Evolutionary conservation across 2,113 vertebrate genomes (phyloP).

Genomic region (Hippocampus guttulatus): DNA sequence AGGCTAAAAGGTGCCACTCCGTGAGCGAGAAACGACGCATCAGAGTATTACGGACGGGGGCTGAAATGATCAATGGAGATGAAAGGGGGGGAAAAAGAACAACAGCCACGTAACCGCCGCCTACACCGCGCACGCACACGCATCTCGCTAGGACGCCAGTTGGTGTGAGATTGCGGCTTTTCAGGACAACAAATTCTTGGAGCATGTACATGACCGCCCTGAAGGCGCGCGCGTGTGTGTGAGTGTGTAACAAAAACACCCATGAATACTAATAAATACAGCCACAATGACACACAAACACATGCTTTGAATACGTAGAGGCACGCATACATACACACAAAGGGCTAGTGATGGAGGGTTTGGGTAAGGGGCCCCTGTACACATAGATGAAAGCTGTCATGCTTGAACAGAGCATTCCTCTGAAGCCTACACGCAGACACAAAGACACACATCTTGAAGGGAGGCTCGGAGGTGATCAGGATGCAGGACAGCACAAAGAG

Average conservation of each 20-base stretch:
- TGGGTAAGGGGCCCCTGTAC: slow-evolving; percentile 38
- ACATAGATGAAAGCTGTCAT: slow-evolving; percentile 45
- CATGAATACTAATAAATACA: slow-evolving; percentile 7
- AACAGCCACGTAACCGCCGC: background rate
- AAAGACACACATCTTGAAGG: slow-evolving; percentile 6
- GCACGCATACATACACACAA: slow-evolving; percentile 17
- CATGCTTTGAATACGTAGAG: slow-evolving; percentile 5
- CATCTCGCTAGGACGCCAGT: slow-evolving; percentile 12
- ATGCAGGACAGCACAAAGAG: slow-evolving; percentile 24
- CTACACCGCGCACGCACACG: background rate
- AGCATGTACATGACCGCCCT: slow-evolving; percentile 6
- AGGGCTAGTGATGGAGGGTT: slow-evolving; percentile 36
- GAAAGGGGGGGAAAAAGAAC: slow-evolving; percentile 2
- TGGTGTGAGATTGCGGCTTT: slow-evolving; percentile 39
- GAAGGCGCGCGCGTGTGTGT: background rate
- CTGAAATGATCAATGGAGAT: slow-evolving; percentile 17
- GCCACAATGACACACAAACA: background rate
- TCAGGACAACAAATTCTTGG: slow-evolving; percentile 21
- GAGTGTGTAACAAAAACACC: slow-evolving; percentile 12
- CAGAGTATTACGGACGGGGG: slow-evolving; percentile 1
- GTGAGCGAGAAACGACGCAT: slow-evolving; percentile 19
- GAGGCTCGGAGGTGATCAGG: slow-evolving; percentile 19
- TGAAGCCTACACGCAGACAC: background rate
- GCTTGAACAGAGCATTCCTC: slow-evolving; percentile 51
- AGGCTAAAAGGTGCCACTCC: slow-evolving; percentile 32